A percentile compares a stretch with the other conserved stretches of the same genome.
phyloP scores from a whole-genome alignment of 2,888 invertebrate genomes.

The Crossocerus cetratus region DNA sequence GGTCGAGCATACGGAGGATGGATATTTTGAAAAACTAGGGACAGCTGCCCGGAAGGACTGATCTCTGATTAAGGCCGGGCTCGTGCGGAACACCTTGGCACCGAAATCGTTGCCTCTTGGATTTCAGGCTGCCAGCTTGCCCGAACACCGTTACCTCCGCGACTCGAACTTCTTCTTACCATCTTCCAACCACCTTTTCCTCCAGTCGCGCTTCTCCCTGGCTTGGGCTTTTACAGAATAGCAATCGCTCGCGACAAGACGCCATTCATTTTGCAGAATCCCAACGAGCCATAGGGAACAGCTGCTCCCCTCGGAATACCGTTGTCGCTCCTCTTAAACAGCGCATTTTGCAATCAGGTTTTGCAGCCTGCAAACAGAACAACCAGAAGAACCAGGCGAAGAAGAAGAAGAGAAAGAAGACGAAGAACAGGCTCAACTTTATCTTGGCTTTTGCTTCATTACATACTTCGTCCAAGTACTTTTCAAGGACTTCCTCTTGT shows the following conservation, averaged over 20 bases:
- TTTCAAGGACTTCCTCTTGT: not conserved
- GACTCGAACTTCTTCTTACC: not conserved
- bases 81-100: conserved; percentile 55
- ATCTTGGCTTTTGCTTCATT: not conserved
- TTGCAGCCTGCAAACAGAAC: no score
- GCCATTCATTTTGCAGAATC: not conserved
- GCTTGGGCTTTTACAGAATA: not conserved
- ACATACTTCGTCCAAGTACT: not conserved
- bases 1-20: not conserved
- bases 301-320: not conserved
- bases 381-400: no score
- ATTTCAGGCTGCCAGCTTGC: conserved; percentile 4
- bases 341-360: not conserved
- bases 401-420: no score
- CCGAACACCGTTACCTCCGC: not conserved
- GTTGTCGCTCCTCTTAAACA: not conserved
- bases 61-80: conserved; percentile 54
- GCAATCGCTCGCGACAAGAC: not conserved
- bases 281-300: not conserved
- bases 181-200: not conserved
- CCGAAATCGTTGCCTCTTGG: conserved; percentile 18
- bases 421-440: no score
- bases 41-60: conserved; percentile 64
- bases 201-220: not conserved
- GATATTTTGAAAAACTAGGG: conserved; percentile 50